These are phyloP conservation scores for Drosophila saltans DNA, from an alignment of 1,140 invertebrate species.

Conservation along the genomic window DNA sequence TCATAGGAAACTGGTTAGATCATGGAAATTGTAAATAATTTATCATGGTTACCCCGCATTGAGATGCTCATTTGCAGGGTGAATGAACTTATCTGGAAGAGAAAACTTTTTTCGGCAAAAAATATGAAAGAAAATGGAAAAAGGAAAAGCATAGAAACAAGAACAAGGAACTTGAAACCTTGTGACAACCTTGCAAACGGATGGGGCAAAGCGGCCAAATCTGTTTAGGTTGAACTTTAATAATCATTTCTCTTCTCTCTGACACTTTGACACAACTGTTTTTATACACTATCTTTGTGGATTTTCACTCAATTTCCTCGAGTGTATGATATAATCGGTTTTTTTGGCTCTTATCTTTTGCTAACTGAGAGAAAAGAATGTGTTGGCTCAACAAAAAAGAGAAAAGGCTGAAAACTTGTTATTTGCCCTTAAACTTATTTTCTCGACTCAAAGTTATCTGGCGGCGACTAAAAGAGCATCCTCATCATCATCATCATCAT, in stretches of 20 bases:
- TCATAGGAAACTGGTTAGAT: conserved; percentile 1
- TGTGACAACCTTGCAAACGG: not conserved
- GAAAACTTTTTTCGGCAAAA: conserved; percentile 6
- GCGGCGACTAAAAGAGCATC: conserved; percentile 42
- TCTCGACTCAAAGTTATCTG: conserved; percentile 40
- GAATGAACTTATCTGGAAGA: conserved; percentile 5
- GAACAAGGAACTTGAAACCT: conserved; percentile 1
- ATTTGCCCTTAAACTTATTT: conserved; percentile 48
- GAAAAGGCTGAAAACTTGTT: conserved; percentile 54
- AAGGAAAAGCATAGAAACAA: not conserved
- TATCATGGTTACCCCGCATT: not conserved
- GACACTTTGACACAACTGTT: conserved; percentile 1
- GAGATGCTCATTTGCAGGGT: conserved; percentile 10
- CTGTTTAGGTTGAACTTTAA: conserved; percentile 14
- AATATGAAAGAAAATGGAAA: not conserved
- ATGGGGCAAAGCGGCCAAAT: conserved; percentile 3
- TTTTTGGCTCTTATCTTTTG: conserved; percentile 15
- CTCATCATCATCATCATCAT: conserved; percentile 49
- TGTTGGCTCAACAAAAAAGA: conserved; percentile 23
- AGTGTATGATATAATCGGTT: not conserved
- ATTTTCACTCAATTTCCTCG: not conserved
- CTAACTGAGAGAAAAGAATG: not conserved
- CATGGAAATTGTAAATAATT: conserved; percentile 8
- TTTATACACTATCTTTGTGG: conserved; percentile 6
- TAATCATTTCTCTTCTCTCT: conserved; percentile 6